Conservation (phyloP, 2,797 vertebrate genomes). For the Pseudochaenichthys georgianus region DNA sequence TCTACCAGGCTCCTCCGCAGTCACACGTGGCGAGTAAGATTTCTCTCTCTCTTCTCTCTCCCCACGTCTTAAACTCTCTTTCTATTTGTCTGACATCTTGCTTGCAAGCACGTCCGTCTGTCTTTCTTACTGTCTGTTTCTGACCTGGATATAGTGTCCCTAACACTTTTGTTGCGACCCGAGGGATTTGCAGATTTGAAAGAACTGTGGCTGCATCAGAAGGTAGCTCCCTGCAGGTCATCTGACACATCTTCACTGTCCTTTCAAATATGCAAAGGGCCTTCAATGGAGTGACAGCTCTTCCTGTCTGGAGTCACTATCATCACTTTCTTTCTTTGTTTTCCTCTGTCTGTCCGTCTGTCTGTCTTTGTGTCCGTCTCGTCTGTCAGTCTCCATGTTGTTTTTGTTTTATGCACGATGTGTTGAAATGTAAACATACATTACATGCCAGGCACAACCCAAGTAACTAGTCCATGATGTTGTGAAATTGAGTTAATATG, state of each 20-base stretch:
- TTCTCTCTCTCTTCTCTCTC: conserved; percentile 70
- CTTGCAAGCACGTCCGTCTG: conserved; percentile 52
- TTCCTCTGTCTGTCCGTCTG: conserved; percentile 41
- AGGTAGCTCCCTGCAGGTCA: conserved; percentile 44
- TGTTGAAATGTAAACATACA: conserved; percentile 41
- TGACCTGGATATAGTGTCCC: conserved; percentile 36
- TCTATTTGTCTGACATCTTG: conserved; percentile 55
- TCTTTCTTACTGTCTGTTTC: conserved; percentile 42
- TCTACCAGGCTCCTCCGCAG: conserved; percentile 83
- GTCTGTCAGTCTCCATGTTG: conserved; percentile 50
- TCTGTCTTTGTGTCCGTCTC: conserved; percentile 44
- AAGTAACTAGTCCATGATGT: conserved; percentile 18
- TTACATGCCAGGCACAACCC: conserved; percentile 55
- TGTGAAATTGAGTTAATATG: not conserved
- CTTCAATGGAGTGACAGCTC: conserved; percentile 62
- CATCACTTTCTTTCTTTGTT: conserved; percentile 47
- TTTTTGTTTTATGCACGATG: conserved; percentile 51
- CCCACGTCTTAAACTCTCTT: conserved; percentile 39
- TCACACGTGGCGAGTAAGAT: conserved; percentile 85
- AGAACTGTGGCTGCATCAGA: conserved; percentile 49
- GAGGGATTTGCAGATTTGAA: conserved; percentile 67
- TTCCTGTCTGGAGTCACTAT: conserved; percentile 58
- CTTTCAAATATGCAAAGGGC: conserved; percentile 71
- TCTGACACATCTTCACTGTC: conserved; percentile 50
- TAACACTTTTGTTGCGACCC: conserved; percentile 29